A percentile compares a stretch with the other conserved stretches of the same genome.
Conservation (phyloP, 2,113 vertebrate species). For the Parus major region DNA sequence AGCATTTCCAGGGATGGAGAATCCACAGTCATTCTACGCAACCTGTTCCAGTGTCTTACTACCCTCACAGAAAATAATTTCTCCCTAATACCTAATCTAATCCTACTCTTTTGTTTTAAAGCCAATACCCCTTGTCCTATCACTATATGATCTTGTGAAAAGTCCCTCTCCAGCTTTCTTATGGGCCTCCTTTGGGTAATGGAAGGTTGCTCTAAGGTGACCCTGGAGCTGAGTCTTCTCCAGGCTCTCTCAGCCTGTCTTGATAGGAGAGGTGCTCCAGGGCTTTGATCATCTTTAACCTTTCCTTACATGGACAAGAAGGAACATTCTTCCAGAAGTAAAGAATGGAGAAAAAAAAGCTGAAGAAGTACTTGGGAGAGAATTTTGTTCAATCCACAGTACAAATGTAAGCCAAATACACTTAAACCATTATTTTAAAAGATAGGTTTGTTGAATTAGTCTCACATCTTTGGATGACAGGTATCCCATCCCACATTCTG, state of each 20-base stretch:
- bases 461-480: background rate
- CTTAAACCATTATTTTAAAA: background rate
- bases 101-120: background rate
- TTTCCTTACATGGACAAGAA: background rate
- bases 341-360: background rate
- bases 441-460: background rate
- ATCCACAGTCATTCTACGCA: background rate
- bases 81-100: background rate
- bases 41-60: background rate
- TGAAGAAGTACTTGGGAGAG: background rate
- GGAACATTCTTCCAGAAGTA: background rate
- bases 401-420: background rate
- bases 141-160: background rate
- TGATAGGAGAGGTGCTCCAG: background rate
- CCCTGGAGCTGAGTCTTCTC: background rate
- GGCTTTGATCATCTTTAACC: background rate
- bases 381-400: background rate
- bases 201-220: background rate
- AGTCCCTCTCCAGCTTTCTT: background rate
- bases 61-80: background rate
- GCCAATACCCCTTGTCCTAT: background rate
- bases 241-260: background rate
- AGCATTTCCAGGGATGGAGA: background rate
- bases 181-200: background rate
- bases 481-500: background rate